These are phyloP conservation scores for Nymphicus hollandicus DNA, from an alignment of 2,113 vertebrate species.

Conservation along the genomic window DNA sequence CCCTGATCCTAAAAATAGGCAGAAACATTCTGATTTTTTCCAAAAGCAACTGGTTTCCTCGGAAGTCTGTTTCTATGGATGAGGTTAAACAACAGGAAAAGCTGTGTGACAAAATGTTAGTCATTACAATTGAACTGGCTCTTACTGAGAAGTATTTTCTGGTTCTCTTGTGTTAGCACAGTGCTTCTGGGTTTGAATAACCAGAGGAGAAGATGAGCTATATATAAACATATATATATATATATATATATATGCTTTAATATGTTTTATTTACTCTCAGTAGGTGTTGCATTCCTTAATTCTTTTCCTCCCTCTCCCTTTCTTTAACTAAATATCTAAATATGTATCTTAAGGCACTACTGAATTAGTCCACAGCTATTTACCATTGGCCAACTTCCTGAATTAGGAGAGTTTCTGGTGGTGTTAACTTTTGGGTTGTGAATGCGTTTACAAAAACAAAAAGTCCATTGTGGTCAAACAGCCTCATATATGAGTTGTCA, in stretches of 20 bases:
- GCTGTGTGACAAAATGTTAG: background rate
- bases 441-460: background rate
- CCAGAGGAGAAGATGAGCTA: background rate
- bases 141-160: background rate
- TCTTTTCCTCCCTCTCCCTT: background rate
- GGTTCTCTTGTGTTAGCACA: background rate
- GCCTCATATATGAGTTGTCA: background rate
- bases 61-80: background rate
- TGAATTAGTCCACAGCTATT: background rate
- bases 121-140: background rate
- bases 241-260: background rate
- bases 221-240: background rate
- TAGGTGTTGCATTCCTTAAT: background rate
- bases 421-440: background rate
- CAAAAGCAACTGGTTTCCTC: background rate
- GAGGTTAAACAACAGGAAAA: background rate
- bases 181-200: background rate
- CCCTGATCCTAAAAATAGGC: background rate
- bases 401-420: background rate
- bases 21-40: background rate
- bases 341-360: background rate
- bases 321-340: background rate
- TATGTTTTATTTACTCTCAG: background rate
- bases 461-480: background rate
- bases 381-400: accelerated